Conservation (phyloP, 2,888 invertebrate species). For the Latrodectus hesperus region DNA sequence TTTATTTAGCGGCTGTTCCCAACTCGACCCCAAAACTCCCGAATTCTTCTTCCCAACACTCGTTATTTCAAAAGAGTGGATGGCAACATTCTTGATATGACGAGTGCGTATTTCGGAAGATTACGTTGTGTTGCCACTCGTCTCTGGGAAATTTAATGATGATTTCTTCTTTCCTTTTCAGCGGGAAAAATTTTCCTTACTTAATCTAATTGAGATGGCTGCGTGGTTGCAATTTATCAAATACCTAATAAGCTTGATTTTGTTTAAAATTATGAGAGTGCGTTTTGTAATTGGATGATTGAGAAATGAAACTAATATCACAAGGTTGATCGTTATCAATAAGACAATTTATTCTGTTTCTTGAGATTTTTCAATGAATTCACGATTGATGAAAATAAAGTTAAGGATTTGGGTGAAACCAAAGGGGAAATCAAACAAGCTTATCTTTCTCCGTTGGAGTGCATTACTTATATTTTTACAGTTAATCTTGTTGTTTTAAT, state of each 20-base stretch:
- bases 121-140: slow-evolving; percentile 3
- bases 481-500: too few species aligned
- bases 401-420: background rate
- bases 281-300: slow-evolving; percentile 43
- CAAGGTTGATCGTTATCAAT: background rate
- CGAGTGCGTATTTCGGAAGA: background rate
- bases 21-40: background rate
- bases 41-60: background rate
- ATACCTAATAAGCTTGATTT: slow-evolving; percentile 37
- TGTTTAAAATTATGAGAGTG: background rate
- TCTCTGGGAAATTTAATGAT: slow-evolving; percentile 29
- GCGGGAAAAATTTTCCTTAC: slow-evolving; percentile 21
- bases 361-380: background rate
- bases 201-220: slow-evolving; percentile 38
- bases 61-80: slow-evolving; percentile 9
- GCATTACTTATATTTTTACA: background rate
- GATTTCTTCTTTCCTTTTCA: slow-evolving; percentile 25
- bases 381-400: background rate
- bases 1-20: slow-evolving; percentile 9
- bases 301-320: slow-evolving; percentile 11
- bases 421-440: background rate
- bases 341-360: background rate
- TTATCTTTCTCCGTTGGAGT: background rate
- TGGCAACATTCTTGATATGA: slow-evolving; percentile 14
- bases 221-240: background rate